Percentiles rank a stretch among this genome's conserved stretches.
Evolutionary conservation across 2,888 invertebrate species (phyloP).

Genomic region (Drosophila glabriapex): DNA sequence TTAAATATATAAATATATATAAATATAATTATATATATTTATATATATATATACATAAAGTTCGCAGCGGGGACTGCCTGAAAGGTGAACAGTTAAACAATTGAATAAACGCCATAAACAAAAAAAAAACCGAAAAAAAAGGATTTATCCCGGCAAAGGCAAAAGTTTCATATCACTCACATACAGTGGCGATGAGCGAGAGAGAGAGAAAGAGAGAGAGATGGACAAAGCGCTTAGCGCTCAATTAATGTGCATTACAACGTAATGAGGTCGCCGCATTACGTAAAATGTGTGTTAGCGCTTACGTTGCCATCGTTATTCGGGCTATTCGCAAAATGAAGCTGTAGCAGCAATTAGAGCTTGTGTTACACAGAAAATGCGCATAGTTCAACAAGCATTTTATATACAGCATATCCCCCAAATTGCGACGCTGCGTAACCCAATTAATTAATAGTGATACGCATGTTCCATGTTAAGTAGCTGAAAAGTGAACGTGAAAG

Average conservation of each 20-base stretch:
- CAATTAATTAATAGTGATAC: conserved; percentile 1
- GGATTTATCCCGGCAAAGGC: conserved; percentile 8
- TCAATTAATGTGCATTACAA: conserved; percentile 12
- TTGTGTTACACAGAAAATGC: not conserved
- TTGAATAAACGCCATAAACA: conserved; percentile 9
- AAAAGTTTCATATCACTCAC: conserved; percentile 28
- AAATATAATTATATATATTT: not conserved
- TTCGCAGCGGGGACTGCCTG: conserved; percentile 5
- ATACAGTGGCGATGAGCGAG: not conserved
- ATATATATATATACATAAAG: not conserved
- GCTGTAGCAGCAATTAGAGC: conserved; percentile 1
- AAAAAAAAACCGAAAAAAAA: not conserved
- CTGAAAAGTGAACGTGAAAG: not conserved
- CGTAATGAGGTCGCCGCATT: conserved; percentile 17
- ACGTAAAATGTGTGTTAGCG: conserved; percentile 1
- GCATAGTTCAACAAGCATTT: not conserved
- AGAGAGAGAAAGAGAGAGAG: not conserved
- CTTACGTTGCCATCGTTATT: conserved; percentile 6
- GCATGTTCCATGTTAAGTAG: not conserved
- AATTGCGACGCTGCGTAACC: not conserved
- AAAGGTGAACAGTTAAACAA: conserved; percentile 24
- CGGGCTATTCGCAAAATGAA: not conserved
- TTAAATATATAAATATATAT: conserved; percentile 1
- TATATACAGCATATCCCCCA: not conserved
- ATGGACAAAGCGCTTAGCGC: not conserved